A percentile compares a stretch with the other conserved stretches of the same genome.
These are phyloP conservation scores for Xerus rutilus DNA, from an alignment of 2,797 vertebrate species.

Conservation along the genomic window DNA sequence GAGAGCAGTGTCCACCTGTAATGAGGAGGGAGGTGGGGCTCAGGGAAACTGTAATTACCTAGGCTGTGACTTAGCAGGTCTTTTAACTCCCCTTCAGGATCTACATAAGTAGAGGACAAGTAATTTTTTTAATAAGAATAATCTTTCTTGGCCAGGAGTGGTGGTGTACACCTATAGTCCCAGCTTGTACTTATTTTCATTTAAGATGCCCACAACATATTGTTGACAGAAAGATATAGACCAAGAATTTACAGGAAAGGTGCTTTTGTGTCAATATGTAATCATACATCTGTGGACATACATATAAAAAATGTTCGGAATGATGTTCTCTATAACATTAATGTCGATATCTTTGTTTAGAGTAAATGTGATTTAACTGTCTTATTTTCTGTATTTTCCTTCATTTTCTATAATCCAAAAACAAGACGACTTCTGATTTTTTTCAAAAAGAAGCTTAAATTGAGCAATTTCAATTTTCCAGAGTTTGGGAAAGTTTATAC, in stretches of 20 bases:
- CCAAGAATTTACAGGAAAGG: neutral
- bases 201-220: neutral
- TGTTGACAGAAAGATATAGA: neutral
- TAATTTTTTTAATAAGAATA: neutral
- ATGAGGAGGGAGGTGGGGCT: neutral
- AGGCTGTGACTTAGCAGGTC: neutral
- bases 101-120: neutral
- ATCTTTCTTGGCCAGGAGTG: neutral
- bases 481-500: neutral
- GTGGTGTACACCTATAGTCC: neutral
- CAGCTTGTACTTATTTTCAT: neutral
- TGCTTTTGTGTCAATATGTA: neutral
- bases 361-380: neutral
- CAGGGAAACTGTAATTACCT: neutral
- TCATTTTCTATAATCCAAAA: conserved; percentile 1
- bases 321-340: neutral
- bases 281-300: neutral
- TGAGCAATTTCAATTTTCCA: conserved; percentile 41
- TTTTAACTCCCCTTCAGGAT: neutral
- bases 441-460: conserved; percentile 29
- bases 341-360: neutral
- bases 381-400: conserved; percentile 24
- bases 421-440: neutral
- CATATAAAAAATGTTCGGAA: neutral
- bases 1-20: neutral